Evolutionary conservation across 37 sponge, comb jelly and placozoan species (phyloP), one percentile per base, ranked within the genome.

Genomic region (Geodia barretti): DNA sequence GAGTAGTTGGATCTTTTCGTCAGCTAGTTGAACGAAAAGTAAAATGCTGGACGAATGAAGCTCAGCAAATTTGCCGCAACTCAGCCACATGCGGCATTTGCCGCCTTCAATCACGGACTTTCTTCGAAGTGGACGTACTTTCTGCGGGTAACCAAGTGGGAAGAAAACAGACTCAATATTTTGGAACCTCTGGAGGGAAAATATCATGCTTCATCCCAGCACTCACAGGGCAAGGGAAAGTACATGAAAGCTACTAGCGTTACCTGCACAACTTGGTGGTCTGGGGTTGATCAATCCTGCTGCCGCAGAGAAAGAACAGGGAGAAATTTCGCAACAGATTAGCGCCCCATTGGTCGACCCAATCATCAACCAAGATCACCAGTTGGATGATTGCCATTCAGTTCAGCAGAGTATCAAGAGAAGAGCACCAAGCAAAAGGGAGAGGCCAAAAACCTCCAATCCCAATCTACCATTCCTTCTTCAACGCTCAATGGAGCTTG

Each of bases 1-100:
- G 24, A 5, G 24, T n/a, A 26, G 20, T 64, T 23, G 65, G 65
- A 24, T 79, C 29, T 33, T 28, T 79, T 41, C 20, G 40, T 21
- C 41, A 72, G 28, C 42, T 20, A 26, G 54, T 79, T 41, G n/a
- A 67, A 21, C 25, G 41, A 29, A 79, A 66, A 68, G 54, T 79
- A 31, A 3, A n/a, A 24, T 17, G 38, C 19, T 80, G 71, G 71
- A 62, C 70, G 17, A 35, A 70, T 3, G 81, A 41, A 33, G 70
- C 74, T 70, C 34, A 41, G 54, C 29, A 74, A 40, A 30, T 30
- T 84, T 76, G 78, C 77, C 41, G 38, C 30, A 29, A 76, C 71
- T 8, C 70, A 84, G 39, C 84, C 84, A 33, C 84, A 83, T 39
- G 69, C 75, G 35, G 76, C 85, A 20, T 84, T 41, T 68, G 11